A percentile compares a stretch with the other conserved stretches of the same genome.
Conservation (phyloP, 92 coral and sea anemone species). For the Heteractis magnifica region DNA sequence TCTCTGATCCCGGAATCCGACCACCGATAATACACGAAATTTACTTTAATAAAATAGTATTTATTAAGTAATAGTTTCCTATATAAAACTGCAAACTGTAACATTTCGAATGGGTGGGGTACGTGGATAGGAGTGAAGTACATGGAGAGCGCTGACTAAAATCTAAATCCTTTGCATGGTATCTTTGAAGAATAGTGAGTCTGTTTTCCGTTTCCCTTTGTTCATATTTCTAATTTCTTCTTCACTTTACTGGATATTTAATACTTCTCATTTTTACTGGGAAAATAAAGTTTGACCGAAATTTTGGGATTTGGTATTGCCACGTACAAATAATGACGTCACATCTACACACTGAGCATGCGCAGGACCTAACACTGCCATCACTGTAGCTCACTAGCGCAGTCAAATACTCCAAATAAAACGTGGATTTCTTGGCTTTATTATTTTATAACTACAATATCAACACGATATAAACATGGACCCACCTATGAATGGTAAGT, state of each 20-base stretch:
- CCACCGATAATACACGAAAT: too few relatives aligned
- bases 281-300: not conserved
- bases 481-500: constrained; percentile 72
- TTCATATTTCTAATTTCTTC: not conserved
- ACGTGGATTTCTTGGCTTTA: not conserved
- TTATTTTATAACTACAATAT: not conserved
- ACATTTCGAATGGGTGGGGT: too few relatives aligned
- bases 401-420: not conserved
- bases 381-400: not conserved
- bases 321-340: constrained; percentile 33
- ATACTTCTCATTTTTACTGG: not conserved
- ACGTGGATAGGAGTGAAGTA: too few relatives aligned
- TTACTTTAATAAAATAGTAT: too few relatives aligned
- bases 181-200: not conserved
- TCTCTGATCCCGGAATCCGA: too few relatives aligned
- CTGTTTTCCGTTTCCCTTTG: not conserved
- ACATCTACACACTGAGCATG: constrained; percentile 16
- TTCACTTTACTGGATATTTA: not conserved
- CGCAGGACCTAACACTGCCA: not conserved
- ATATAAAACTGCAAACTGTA: too few relatives aligned
- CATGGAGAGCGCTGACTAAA: too few relatives aligned
- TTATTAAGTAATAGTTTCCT: too few relatives aligned
- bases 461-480: constrained; percentile 35
- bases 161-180: too few relatives aligned
- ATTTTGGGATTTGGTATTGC: not conserved